Percentiles rank a stretch among this genome's conserved stretches.
Conservation (phyloP, 2,888 invertebrate genomes). For the Spilosoma lubricipeda region DNA sequence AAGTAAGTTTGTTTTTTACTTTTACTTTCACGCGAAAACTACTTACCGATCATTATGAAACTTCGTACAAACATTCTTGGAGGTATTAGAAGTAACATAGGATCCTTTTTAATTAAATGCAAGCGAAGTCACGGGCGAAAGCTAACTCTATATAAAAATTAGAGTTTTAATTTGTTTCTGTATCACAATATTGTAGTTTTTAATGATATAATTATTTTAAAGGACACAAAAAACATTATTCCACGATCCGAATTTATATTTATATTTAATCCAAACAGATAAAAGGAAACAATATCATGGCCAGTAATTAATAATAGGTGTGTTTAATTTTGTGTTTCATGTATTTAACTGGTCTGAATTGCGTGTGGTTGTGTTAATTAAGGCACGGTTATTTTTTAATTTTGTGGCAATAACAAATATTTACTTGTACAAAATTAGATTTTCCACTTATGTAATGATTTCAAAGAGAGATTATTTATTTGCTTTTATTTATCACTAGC, state of each 20-base stretch:
- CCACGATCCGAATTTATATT: neutral
- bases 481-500: neutral
- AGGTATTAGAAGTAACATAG: too few relatives aligned
- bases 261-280: neutral
- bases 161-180: neutral
- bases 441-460: neutral
- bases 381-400: conserved; percentile 21
- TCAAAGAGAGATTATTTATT: neutral
- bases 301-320: conserved; percentile 25
- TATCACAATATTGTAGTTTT: neutral
- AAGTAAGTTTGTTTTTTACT: too few relatives aligned
- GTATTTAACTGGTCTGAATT: conserved; percentile 11
- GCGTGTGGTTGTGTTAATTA: conserved; percentile 23
- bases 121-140: too few relatives aligned
- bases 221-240: neutral
- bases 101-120: too few relatives aligned
- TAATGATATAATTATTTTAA: neutral
- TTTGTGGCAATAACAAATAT: conserved; percentile 10
- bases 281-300: conserved; percentile 7
- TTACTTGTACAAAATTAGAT: conserved; percentile 15
- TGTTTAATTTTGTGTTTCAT: conserved; percentile 24
- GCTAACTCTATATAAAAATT: neutral
- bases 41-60: too few relatives aligned
- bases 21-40: too few relatives aligned
- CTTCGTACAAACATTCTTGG: too few relatives aligned